Evolutionary conservation across 2,888 invertebrate species (phyloP).

Genomic region (Frankliniella fusca): DNA sequence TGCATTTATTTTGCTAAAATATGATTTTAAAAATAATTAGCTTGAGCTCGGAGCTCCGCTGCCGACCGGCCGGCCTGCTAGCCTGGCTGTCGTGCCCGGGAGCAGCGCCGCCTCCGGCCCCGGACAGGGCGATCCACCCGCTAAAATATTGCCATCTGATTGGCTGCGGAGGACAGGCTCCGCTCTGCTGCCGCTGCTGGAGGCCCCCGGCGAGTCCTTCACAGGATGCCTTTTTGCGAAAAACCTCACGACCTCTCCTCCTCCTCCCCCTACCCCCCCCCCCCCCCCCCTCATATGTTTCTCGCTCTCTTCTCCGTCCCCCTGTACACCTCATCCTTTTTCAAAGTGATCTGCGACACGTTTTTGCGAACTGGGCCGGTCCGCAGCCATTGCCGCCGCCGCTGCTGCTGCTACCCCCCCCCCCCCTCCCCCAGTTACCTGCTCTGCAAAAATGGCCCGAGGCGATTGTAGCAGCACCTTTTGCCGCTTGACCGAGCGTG

Average conservation of each 20-base stretch:
- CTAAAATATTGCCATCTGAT: constrained; percentile 23
- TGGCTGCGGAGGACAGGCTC: background rate
- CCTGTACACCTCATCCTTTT: background rate
- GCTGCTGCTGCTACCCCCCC: background rate
- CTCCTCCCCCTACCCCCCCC: background rate
- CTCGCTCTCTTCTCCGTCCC: background rate
- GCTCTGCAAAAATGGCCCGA: too few species aligned
- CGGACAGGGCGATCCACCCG: background rate
- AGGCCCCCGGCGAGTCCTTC: too few species aligned
- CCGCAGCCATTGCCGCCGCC: too few species aligned
- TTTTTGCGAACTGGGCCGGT: too few species aligned
- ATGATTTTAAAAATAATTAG: too few species aligned
- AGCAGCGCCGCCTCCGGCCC: too few species aligned
- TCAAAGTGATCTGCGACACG: too few species aligned
- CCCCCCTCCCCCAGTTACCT: background rate
- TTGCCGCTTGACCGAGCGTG: background rate
- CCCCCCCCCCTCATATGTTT: background rate
- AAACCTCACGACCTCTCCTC: background rate
- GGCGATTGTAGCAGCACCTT: background rate
- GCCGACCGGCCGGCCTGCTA: too few species aligned
- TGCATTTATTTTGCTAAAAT: too few species aligned
- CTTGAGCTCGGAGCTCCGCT: too few species aligned
- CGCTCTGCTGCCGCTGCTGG: background rate
- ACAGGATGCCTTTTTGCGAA: background rate
- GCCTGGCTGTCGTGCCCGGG: too few species aligned